Base-by-base conservation (phyloP, 2,888 invertebrate genomes). In the Chelonus formosanus region DNA sequence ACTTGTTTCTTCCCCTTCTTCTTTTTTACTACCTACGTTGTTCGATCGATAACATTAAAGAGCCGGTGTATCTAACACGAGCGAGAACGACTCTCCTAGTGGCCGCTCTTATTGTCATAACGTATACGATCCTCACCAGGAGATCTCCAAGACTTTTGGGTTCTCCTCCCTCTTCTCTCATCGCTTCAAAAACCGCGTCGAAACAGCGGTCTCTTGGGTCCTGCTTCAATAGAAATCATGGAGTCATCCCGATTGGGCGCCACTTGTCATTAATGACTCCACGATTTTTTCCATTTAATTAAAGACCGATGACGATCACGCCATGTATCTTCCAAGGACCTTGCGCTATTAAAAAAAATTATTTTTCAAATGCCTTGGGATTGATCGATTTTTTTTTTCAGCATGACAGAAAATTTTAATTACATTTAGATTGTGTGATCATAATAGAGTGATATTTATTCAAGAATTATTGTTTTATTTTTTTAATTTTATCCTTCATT, bases 261-360 rank as follows among this genome's bases (percentile, higher is more conserved):
- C 83, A 84, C 83, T 83, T 83, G 83, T 82, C 83, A 80, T 83
- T 83, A 83, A 83, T 82, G 82, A 83, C 82, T 81, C 71, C 76
- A 76, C 75, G 76, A 74, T 81, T 75, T 73, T 57, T 81, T 80
- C 81, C 80, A 80, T 83, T 83, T 81, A 82, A 82, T 83, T 83
- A 80, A 78, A 81, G 71, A 73, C 74, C 80, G 80, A 83, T 80
- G 80, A 82, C 80, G 76, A 79, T 79, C 80, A 40, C 40, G 40
- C 78, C 70, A 75, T 32, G 50, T 77, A 77, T 77, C 78, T 71
- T 73, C 40, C 45, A 71, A 68, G 70, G 67, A 20, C 10, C 10
- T 48, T 48, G 6, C n/a, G 48, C n/a, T 48, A 20, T 48, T 43
- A 35, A 52, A 20, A 50, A 53, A 20, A 32, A 48, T 10, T 48